These are phyloP conservation scores for Heptranchias perlo DNA, from an alignment of 2,113 vertebrate species.

Conservation along the genomic window DNA sequence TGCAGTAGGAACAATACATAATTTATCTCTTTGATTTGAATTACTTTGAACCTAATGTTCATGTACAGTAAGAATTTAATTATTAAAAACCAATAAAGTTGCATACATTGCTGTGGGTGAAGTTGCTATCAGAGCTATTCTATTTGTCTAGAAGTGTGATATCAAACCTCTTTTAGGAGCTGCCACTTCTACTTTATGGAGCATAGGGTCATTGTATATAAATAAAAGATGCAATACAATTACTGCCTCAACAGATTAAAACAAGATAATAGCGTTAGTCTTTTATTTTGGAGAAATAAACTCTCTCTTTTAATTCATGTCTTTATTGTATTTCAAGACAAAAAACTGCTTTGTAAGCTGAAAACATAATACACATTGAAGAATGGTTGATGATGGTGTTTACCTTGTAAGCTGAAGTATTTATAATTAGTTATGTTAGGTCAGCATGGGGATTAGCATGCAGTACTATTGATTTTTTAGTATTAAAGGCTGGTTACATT, in stretches of 20 bases:
- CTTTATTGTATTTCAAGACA: slow-evolving; percentile 12
- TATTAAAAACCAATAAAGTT: slow-evolving; percentile 69
- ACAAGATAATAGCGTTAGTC: background rate
- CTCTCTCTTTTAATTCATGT: background rate
- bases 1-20: slow-evolving; percentile 60
- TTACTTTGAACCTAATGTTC: slow-evolving; percentile 72
- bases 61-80: slow-evolving; percentile 75
- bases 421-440: background rate
- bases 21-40: slow-evolving; percentile 72
- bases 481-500: background rate
- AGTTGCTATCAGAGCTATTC: slow-evolving; percentile 57
- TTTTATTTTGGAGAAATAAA: slow-evolving; percentile 17
- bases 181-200: background rate
- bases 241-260: slow-evolving; percentile 18
- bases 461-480: background rate
- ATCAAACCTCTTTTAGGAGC: background rate
- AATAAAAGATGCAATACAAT: slow-evolving; percentile 20
- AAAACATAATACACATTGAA: background rate
- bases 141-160: background rate
- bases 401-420: slow-evolving; percentile 5
- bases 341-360: slow-evolving; percentile 23
- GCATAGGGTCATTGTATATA: background rate
- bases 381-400: slow-evolving; percentile 6
- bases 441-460: slow-evolving; percentile 5
- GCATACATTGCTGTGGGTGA: background rate